Conservation (phyloP, 2,797 vertebrate genomes). For the Nannoperca australis region DNA sequence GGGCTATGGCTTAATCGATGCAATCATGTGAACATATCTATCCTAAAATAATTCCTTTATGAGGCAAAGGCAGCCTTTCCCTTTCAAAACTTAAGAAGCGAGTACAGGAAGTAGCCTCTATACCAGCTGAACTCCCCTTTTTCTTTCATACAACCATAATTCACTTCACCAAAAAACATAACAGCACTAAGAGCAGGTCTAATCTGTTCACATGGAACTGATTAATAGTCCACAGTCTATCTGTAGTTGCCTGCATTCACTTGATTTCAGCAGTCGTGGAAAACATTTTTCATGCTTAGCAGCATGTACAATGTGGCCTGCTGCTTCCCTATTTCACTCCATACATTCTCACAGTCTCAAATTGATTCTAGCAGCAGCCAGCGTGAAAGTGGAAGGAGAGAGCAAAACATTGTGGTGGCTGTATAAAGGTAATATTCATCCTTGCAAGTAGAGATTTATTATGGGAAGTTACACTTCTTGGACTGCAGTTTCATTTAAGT, state of each 20-base stretch:
- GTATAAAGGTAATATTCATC: conserved; percentile 68
- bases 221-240: conserved; percentile 73
- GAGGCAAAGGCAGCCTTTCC: conserved; percentile 9
- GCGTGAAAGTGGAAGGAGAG: conserved; percentile 66
- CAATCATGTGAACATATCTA: conserved; percentile 30
- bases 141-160: conserved; percentile 42
- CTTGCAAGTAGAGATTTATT: conserved; percentile 61
- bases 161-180: conserved; percentile 56
- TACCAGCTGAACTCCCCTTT: conserved; percentile 18
- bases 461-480: conserved; percentile 58
- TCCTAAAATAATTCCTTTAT: conserved; percentile 31
- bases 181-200: conserved; percentile 54
- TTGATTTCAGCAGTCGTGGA: conserved; percentile 57
- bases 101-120: conserved; percentile 11
- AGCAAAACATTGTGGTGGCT: conserved; percentile 65
- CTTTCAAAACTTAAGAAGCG: conserved; percentile 25
- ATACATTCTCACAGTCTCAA: conserved; percentile 66
- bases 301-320: conserved; percentile 61
- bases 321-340: conserved; percentile 67
- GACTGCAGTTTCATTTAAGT: conserved; percentile 43
- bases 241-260: conserved; percentile 59
- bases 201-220: conserved; percentile 71
- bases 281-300: conserved; percentile 76
- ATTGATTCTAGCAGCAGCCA: conserved; percentile 72
- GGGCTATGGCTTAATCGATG: conserved; percentile 17